These are phyloP conservation scores for Portunus trituberculatus DNA, from an alignment of 1,140 invertebrate genomes.

Conservation along the genomic window DNA sequence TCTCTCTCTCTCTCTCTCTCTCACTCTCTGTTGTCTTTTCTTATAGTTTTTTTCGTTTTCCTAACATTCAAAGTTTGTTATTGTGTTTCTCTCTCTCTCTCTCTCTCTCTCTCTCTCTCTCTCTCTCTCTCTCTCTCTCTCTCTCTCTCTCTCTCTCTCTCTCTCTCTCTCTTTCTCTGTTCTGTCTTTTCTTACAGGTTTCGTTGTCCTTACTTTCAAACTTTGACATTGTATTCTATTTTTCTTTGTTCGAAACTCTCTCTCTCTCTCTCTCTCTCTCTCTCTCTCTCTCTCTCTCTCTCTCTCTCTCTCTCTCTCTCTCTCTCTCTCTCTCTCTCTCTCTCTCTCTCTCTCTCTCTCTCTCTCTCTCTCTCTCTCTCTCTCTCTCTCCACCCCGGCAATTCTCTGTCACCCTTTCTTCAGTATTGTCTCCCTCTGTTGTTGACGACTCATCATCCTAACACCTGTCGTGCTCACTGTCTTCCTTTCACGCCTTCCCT, in stretches of 20 bases:
- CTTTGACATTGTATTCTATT: not conserved
- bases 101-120: not conserved
- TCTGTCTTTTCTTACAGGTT: not conserved
- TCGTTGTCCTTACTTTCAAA: not conserved
- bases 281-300: not conserved
- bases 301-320: not conserved
- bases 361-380: not conserved
- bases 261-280: not conserved
- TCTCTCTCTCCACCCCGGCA: not conserved
- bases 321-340: not conserved
- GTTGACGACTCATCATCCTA: no score
- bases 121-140: not conserved
- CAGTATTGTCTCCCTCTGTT: not conserved
- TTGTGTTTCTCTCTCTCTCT: not conserved
- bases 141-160: not conserved
- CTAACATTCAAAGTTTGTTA: no score
- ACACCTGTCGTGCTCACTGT: not conserved
- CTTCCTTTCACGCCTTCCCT: not conserved
- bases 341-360: constrained; percentile 40
- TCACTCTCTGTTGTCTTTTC: no score
- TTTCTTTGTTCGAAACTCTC: not conserved
- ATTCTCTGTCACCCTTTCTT: not conserved
- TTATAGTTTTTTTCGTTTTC: no score
- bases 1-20: not conserved
- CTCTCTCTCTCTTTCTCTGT: not conserved